Evolutionary conservation across 2,113 vertebrate genomes (phyloP).

Genomic region (Zootoca vivipara): DNA sequence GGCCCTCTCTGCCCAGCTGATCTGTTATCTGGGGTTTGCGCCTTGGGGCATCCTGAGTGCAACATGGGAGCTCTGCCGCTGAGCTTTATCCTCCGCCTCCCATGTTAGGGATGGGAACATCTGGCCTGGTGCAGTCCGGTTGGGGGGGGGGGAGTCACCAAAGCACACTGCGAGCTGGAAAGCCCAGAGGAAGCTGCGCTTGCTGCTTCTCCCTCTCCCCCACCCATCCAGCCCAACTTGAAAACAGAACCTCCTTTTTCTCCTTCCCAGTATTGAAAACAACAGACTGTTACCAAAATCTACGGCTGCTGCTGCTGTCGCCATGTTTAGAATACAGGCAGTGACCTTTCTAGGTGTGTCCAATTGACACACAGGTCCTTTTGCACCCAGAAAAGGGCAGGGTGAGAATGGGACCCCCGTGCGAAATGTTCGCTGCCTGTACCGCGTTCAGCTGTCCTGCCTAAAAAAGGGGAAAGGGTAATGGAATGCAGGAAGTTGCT

Average conservation of each 20-base stretch:
- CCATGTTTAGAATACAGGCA: neutral
- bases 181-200: neutral
- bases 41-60: neutral
- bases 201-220: neutral
- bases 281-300: neutral
- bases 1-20: neutral
- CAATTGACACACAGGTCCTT: too few relatives aligned
- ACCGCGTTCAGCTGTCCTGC: too few relatives aligned
- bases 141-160: neutral
- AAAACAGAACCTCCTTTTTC: neutral
- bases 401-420: too few relatives aligned
- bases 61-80: neutral
- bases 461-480: too few relatives aligned
- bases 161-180: neutral
- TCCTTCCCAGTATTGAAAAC: neutral
- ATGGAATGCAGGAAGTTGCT: too few relatives aligned
- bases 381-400: too few relatives aligned
- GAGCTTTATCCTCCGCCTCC: neutral
- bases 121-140: neutral
- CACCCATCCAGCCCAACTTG: neutral
- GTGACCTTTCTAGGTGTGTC: too few relatives aligned
- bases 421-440: too few relatives aligned
- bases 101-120: neutral
- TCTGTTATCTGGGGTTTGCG: neutral
- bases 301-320: neutral